Percentiles rank a stretch among this genome's conserved stretches.
phyloP scores from a whole-genome alignment of 2,797 vertebrate species.

The Numenius phaeopus region DNA sequence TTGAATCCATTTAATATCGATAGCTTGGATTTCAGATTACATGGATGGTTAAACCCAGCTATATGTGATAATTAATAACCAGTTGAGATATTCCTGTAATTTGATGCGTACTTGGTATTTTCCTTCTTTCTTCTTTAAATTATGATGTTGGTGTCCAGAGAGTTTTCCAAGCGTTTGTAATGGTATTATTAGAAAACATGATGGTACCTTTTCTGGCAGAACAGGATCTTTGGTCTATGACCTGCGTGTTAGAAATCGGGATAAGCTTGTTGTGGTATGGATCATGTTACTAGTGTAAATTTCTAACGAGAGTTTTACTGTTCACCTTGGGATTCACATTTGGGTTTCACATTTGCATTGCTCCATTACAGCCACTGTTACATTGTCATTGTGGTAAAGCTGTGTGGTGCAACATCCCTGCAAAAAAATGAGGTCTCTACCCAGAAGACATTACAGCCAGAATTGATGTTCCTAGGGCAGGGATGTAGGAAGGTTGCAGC shows the following conservation, averaged over 20 bases:
- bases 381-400: background rate
- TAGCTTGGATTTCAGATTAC: slow-evolving; percentile 21
- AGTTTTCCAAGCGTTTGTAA: background rate
- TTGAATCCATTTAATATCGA: background rate
- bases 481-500: background rate
- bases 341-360: background rate
- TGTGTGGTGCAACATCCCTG: background rate
- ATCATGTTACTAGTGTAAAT: background rate
- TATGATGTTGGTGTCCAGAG: background rate
- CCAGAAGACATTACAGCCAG: background rate
- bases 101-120: background rate
- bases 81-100: background rate
- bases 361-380: background rate
- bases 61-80: background rate
- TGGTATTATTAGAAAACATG: background rate
- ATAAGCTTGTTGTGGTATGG: background rate
- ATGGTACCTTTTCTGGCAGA: background rate
- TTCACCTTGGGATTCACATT: background rate
- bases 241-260: background rate
- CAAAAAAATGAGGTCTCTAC: background rate
- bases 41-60: background rate
- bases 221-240: background rate
- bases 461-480: background rate
- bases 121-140: background rate
- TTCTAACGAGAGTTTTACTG: background rate